phyloP scores from a whole-genome alignment of 2,888 invertebrate species.

The Listrodromus nycthemerus region DNA sequence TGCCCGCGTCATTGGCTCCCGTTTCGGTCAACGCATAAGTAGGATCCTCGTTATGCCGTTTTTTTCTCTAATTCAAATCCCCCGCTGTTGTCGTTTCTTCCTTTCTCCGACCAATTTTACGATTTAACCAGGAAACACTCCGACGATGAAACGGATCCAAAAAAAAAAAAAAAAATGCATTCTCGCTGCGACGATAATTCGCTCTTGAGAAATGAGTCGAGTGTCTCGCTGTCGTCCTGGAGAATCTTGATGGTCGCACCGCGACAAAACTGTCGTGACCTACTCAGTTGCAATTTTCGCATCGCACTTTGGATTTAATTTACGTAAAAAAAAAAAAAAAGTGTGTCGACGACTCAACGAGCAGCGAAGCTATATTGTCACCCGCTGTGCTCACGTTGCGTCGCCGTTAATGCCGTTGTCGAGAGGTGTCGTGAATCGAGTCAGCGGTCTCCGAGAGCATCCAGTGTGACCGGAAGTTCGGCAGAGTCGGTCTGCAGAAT shows the following conservation, averaged over 20 bases:
- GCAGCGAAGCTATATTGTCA: slow-evolving; percentile 53
- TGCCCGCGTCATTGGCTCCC: slow-evolving; percentile 36
- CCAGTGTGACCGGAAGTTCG: slow-evolving; percentile 16
- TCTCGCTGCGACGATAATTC: slow-evolving; percentile 1
- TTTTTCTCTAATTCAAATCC: slow-evolving; percentile 23
- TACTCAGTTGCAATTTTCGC: slow-evolving; percentile 24
- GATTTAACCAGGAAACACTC: slow-evolving; percentile 12
- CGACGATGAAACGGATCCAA: slow-evolving; percentile 1
- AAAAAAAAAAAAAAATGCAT: slow-evolving; percentile 12
- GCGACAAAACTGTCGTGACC: slow-evolving; percentile 9
- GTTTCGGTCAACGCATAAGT: slow-evolving; percentile 62
- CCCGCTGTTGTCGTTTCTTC: background rate
- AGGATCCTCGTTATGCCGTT: slow-evolving; percentile 48
- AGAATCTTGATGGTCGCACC: slow-evolving; percentile 2
- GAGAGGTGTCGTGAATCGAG: slow-evolving; percentile 30
- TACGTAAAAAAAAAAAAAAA: slow-evolving; percentile 1
- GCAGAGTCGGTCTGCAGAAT: background rate
- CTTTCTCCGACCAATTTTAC: slow-evolving; percentile 35
- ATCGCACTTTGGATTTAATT: slow-evolving; percentile 4
- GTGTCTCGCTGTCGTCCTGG: slow-evolving; percentile 1
- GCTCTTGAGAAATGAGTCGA: slow-evolving; percentile 7
- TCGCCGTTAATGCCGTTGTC: slow-evolving; percentile 1
- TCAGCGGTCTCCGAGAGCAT: slow-evolving; percentile 10
- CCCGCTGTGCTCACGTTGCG: slow-evolving; percentile 33
- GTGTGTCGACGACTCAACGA: slow-evolving; percentile 33